Conservation (phyloP, 2,797 vertebrate species). For the Enteromius radiatus region DNA sequence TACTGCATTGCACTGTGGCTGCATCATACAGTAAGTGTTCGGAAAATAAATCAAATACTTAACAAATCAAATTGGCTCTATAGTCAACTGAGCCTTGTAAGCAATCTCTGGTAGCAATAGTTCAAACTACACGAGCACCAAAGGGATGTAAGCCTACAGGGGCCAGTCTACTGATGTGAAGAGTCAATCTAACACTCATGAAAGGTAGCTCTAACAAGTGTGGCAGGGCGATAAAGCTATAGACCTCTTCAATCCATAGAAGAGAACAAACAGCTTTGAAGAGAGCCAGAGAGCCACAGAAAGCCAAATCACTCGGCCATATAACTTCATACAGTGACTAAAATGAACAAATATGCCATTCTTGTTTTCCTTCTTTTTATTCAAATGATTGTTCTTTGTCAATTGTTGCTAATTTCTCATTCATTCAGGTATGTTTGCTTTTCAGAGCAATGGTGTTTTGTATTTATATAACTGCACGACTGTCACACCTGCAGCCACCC, state of each 20-base stretch:
- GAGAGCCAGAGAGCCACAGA: conserved; percentile 71
- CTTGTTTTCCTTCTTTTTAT: background rate
- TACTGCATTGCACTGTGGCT: background rate
- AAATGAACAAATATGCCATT: conserved; percentile 52
- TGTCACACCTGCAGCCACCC: conserved; percentile 50
- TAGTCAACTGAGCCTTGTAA: conserved; percentile 13
- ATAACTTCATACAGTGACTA: conserved; percentile 47
- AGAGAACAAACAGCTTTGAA: conserved; percentile 69
- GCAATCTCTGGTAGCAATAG: conserved; percentile 28
- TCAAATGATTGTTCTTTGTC: background rate
- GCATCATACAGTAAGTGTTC: background rate
- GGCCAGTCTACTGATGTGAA: conserved; percentile 62
- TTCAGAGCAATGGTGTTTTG: conserved; percentile 39
- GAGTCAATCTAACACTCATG: conserved; percentile 76
- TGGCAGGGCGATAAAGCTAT: conserved; percentile 70
- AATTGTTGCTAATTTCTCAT: conserved; percentile 10
- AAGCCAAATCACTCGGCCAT: conserved; percentile 70
- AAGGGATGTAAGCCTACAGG: conserved; percentile 20
- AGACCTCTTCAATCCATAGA: conserved; percentile 66
- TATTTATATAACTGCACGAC: conserved; percentile 47
- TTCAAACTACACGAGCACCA: conserved; percentile 38
- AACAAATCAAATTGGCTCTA: conserved; percentile 15
- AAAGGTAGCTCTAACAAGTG: conserved; percentile 74
- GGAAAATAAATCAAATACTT: conserved; percentile 31
- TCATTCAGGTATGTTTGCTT: conserved; percentile 58